Evolutionary conservation across 2,888 invertebrate genomes (phyloP).

Genomic region (Apotomis turbidana): DNA sequence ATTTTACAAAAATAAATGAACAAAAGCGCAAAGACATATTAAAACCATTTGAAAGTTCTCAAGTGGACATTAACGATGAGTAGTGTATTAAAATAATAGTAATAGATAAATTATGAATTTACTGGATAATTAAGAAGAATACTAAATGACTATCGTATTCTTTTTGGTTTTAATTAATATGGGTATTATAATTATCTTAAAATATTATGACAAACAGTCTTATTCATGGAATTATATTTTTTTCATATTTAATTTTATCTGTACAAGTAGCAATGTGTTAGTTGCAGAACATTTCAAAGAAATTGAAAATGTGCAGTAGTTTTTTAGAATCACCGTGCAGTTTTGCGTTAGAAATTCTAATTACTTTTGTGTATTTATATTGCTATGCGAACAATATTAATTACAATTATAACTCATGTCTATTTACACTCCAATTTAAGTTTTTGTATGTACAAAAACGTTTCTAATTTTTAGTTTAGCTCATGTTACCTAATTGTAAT

Average conservation of each 20-base stretch:
- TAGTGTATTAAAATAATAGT: constrained; percentile 12
- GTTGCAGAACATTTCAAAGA: too few species aligned
- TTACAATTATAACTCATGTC: neutral
- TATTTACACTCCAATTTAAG: neutral
- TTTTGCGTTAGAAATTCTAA: too few species aligned
- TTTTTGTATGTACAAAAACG: neutral
- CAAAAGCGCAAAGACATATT: constrained; percentile 10
- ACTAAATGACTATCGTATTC: constrained; percentile 52
- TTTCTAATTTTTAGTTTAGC: neutral
- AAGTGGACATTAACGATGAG: constrained; percentile 12
- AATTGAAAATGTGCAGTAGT: too few species aligned
- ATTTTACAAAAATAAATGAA: constrained; percentile 24
- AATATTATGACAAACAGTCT: too few species aligned
- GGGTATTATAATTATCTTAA: too few species aligned
- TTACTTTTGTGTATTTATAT: too few species aligned
- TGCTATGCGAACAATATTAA: too few species aligned
- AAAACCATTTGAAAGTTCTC: constrained; percentile 40
- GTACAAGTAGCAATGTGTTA: too few species aligned
- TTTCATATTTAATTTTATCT: neutral
- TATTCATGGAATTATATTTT: neutral
- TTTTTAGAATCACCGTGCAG: too few species aligned
- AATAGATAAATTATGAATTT: neutral
- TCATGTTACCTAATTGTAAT: constrained; percentile 1
- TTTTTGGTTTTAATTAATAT: constrained; percentile 67
- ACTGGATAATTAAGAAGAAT: constrained; percentile 66